Evolutionary conservation across 2,797 vertebrate genomes (phyloP), one percentile per base, ranked within the genome.

Genomic region (Pterois miles): DNA sequence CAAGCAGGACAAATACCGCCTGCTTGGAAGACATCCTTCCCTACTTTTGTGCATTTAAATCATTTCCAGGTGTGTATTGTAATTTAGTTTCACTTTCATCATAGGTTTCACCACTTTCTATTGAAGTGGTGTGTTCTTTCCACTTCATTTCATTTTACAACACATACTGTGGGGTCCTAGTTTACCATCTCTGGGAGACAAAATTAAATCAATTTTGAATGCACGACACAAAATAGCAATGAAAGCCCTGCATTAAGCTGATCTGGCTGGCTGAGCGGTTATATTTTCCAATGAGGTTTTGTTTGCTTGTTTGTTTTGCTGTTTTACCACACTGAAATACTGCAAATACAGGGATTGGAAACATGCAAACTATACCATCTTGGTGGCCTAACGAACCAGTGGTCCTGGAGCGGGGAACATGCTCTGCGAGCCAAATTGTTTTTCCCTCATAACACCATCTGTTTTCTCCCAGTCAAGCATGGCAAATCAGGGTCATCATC

Each of bases 401-500:
- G 40, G 73, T 88, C 81, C 86, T 72, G 71, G 83, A 90, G 81
- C 8, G 31, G 59, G 76, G 40, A 85, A 75, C 52, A 64, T 29
- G 54, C 12, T 78, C 56, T 63, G 50, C 0, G 9, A 74, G 86
- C 81, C 81, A 88, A 88, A 86, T 71, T 31, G 57, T 80, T 88
- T 86, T 76, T 74, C 74, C 71, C 27, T 81, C 79, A 81, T 76
- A 88, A 85, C 85, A 40, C 74, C 77, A 73, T 84, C 88, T 93
- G 86, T 89, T 88, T 91, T 92, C 76, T 87, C 27, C 72, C 67
- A 82, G 83, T 84, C 71, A 64, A 85, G 80, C 85, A 71, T 84
- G 63, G 80, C 84, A 86, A 91, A 91, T 92, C 84, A 66, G 79
- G 78, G 78, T 91, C 83, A 87, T 89, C 86, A 79, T 80, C 78